Base-by-base conservation (phyloP, 2,113 vertebrate species). In the Colossoma macropomum region DNA sequence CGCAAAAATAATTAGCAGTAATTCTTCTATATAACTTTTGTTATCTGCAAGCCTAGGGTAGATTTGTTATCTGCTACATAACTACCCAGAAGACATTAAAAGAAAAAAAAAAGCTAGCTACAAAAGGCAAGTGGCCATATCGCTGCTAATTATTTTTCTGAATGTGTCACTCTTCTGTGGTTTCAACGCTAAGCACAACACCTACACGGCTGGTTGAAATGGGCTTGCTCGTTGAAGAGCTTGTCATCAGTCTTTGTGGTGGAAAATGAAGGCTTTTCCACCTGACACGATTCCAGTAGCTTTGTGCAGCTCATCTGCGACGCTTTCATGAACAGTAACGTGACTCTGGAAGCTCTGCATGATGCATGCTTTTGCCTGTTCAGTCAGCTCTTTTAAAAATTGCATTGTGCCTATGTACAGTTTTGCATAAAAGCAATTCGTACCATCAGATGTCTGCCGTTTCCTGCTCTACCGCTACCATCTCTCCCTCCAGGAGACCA, bases 101-200 rank as follows among this genome's bases (percentile, higher is more conserved):
- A 77, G 85, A 75, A 65, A 60, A 50, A 56, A 69, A 74, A 54
- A 60, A 72, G n/a, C 77, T 54, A 54, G 52, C 28, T 84, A 79
- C 59, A 30, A 70, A 83, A 84, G 82, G 76, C 69, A 81, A 54
- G 63, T 77, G 79, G 77, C 59, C 70, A 82, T 87, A 92, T 85
- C 94, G 94, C 96, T 96, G 96, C 96, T 97, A 97, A 97, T 94
- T 95, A 85, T 95, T 97, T 96, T 93, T 94, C 76, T 80, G 80
- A 87, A 48, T 38, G 25, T 86, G 75, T 91, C 86, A 17, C 88
- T 82, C 90, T 85, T 92, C 88, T 87, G 76, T 85, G 85, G 83
- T 90, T 81, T 78, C 34, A 82, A 41, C 60, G 21, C 54, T 89
- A 80, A 80, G 72, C 80, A 83, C 82, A 90, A 85, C 89, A 87